A percentile compares a stretch with the other conserved stretches of the same genome.
These are phyloP conservation scores for Ariolimax columbianus DNA, from an alignment of 2,888 invertebrate genomes.

Conservation along the genomic window DNA sequence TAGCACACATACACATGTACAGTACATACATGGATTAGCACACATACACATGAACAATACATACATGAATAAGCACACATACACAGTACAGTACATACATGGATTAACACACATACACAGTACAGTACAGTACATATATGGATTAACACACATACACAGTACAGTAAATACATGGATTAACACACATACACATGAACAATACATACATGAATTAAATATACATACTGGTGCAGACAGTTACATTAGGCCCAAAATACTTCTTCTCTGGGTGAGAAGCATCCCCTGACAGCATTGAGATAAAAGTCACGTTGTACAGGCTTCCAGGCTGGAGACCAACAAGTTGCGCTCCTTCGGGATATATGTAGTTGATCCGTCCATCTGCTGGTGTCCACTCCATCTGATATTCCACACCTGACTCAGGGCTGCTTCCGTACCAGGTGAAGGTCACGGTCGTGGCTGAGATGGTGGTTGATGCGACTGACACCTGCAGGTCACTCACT, in stretches of 20 bases:
- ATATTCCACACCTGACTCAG: not conserved
- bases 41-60: no score
- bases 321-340: not conserved
- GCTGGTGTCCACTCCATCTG: not conserved
- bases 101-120: no score
- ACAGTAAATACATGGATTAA: no score
- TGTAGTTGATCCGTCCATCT: not conserved
- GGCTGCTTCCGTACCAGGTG: not conserved
- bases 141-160: no score
- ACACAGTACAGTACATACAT: no score
- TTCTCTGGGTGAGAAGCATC: not conserved
- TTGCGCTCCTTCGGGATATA: not conserved
- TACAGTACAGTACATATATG: no score
- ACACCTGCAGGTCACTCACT: slow-evolving; percentile 10
- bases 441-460: not conserved
- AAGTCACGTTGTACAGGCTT: not conserved
- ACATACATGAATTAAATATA: no score
- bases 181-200: no score
- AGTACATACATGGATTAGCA: no score
- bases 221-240: not conserved
- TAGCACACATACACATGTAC: no score
- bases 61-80: no score
- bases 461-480: not conserved
- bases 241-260: not conserved
- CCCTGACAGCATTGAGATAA: not conserved